Evolutionary conservation across 2,888 invertebrate species (phyloP).

Genomic region (Epirrita christyi): DNA sequence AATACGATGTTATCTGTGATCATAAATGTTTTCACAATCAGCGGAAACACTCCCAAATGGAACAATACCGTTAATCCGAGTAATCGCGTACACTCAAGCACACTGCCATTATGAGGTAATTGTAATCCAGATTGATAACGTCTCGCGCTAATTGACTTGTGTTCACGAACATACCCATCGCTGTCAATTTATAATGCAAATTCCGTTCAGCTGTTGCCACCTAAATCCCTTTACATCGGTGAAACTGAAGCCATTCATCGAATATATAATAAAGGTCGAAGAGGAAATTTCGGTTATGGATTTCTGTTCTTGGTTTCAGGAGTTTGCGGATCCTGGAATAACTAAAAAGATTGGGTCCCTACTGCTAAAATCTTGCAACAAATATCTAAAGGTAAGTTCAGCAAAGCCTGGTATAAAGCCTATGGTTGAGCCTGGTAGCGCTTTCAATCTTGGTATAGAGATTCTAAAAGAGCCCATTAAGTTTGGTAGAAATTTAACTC

Average conservation of each 20-base stretch:
- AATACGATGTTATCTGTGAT: conserved; percentile 8
- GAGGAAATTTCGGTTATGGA: conserved; percentile 12
- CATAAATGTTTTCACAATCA: conserved; percentile 22
- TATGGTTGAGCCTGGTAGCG: too few species aligned
- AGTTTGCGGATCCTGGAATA: background rate
- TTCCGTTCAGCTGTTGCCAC: conserved; percentile 62
- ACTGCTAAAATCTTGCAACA: background rate
- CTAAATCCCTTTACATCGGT: conserved; percentile 39
- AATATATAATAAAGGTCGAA: conserved; percentile 48
- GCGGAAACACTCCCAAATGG: conserved; percentile 17
- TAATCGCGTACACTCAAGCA: conserved; percentile 18
- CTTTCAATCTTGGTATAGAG: too few species aligned
- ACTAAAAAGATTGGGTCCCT: background rate
- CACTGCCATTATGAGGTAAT: conserved; percentile 22
- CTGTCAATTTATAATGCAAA: conserved; percentile 63
- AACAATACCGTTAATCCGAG: conserved; percentile 15
- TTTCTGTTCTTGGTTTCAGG: conserved; percentile 7
- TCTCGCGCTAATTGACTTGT: conserved; percentile 58
- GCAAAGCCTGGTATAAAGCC: too few species aligned
- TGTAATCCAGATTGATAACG: conserved; percentile 54
- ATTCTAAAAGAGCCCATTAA: too few species aligned
- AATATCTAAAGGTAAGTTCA: too few species aligned
- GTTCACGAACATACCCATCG: conserved; percentile 40
- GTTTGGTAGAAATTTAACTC: too few species aligned
- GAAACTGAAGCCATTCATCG: conserved; percentile 47